These are phyloP conservation scores for Pseudolaguvia tuberculata DNA, from an alignment of 2,113 vertebrate species.

Conservation along the genomic window DNA sequence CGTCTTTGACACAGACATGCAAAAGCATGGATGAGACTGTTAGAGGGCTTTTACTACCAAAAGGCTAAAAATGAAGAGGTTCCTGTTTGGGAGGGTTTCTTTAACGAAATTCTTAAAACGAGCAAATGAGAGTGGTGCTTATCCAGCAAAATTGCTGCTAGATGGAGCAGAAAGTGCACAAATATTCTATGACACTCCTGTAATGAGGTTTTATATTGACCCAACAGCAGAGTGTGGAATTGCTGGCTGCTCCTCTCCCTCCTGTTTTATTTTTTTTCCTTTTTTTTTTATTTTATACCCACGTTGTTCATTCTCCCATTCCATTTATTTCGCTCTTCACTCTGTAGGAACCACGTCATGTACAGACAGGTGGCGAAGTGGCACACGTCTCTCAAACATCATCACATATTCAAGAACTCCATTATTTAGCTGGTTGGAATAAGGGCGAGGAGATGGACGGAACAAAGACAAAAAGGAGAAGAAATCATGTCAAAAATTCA, in stretches of 20 bases:
- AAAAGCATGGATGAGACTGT: constrained; percentile 12
- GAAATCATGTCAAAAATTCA: constrained; percentile 43
- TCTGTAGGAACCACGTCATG: constrained; percentile 21
- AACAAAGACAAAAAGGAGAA: constrained; percentile 34
- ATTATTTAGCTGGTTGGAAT: constrained; percentile 53
- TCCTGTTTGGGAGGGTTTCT: constrained; percentile 71
- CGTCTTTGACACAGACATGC: constrained; percentile 25
- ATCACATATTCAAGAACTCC: constrained; percentile 57
- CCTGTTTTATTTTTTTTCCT: constrained; percentile 1
- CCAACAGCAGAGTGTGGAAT: constrained; percentile 64
- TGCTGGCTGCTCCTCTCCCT: constrained; percentile 60
- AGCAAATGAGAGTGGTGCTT: constrained; percentile 75
- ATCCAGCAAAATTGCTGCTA: constrained; percentile 79
- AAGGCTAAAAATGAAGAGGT: constrained; percentile 57
- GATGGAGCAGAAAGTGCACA: constrained; percentile 80
- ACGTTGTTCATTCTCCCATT: constrained; percentile 52
- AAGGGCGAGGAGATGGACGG: constrained; percentile 33
- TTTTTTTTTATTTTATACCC: constrained; percentile 7
- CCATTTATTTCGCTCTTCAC: constrained; percentile 52
- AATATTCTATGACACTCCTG: constrained; percentile 77
- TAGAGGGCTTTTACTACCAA: constrained; percentile 46
- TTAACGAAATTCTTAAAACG: constrained; percentile 73
- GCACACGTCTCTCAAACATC: constrained; percentile 53
- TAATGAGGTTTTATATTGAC: constrained; percentile 82
- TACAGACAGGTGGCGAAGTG: constrained; percentile 52